Conservation (phyloP, 2,888 invertebrate genomes). For the Lycophotia porphyrea region DNA sequence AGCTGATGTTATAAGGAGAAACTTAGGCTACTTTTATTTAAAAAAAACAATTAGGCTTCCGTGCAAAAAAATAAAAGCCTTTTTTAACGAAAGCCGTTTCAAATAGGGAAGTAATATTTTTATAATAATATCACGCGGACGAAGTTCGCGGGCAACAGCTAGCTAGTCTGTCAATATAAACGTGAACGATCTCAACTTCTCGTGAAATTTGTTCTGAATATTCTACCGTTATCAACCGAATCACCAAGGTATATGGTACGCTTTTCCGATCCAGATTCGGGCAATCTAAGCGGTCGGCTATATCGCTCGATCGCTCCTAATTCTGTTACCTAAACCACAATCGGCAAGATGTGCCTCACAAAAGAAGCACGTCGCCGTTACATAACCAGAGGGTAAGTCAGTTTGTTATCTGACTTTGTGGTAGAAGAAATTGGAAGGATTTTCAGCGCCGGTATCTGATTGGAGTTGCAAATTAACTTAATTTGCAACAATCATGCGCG, state of each 20-base stretch:
- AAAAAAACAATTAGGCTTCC: too few relatives aligned
- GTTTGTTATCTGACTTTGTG: slow-evolving; percentile 36
- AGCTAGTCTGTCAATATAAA: not conserved
- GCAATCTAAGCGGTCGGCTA: slow-evolving; percentile 17
- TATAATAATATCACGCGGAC: too few relatives aligned
- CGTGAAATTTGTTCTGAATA: slow-evolving; percentile 6
- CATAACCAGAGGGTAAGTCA: slow-evolving; percentile 32
- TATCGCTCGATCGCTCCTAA: slow-evolving; percentile 34
- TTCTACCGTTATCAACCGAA: not conserved
- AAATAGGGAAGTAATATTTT: too few relatives aligned
- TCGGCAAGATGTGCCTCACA: slow-evolving; percentile 25
- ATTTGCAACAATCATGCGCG: slow-evolving; percentile 18
- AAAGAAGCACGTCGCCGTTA: slow-evolving; percentile 50
- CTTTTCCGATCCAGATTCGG: slow-evolving; percentile 19
- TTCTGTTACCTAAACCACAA: slow-evolving; percentile 36
- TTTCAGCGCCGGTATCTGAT: slow-evolving; percentile 34
- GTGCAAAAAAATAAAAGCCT: too few relatives aligned
- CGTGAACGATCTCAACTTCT: not conserved
- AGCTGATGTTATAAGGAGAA: too few relatives aligned
- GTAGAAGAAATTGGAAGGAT: slow-evolving; percentile 35
- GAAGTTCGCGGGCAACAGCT: not conserved
- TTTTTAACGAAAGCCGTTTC: too few relatives aligned
- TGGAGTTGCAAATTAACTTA: slow-evolving; percentile 35
- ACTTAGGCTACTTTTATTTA: too few relatives aligned
- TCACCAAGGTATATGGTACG: not conserved